Evolutionary conservation across 2,888 invertebrate species (phyloP), one percentile per base, ranked within the genome.

Genomic region (Aleiodes leptofemur): DNA sequence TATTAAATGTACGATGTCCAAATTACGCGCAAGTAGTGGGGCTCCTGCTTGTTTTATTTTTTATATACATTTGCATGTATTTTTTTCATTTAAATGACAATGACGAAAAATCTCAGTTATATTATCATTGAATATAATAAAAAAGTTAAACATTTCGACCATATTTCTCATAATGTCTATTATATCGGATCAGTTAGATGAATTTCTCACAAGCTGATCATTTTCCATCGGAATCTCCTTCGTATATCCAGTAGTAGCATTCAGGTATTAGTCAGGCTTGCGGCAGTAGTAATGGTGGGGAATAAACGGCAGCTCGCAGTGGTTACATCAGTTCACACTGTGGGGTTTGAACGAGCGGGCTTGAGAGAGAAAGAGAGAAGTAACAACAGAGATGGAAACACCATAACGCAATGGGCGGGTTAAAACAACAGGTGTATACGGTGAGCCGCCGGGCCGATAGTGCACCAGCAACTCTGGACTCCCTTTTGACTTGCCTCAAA

Each of bases 381-480:
- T 57, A 31, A 9, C 68, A 29, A 56, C 38, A 43, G 43, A 14
- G 16, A 38, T 34, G 74, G 23, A 59, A 51, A 61, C 34, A 59
- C 71, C 48, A 72, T 76, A 74, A 77, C 75, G 53, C 68, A 31
- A 76, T 77, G 82, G 81, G 81, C 82, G 81, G 82, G 81, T 83
- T 81, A 83, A 84, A 84, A 85, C 85, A 85, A 85, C 85, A 86
- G 83, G 83, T 85, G 83, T 79, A 68, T 68, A 83, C 80, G 82
- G 72, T 78, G 81, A 79, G 81, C 79, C 82, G 78, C 80, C 16
- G 64, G 74, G 72, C 72, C 76, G 81, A 77, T 74, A 74, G 79
- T 81, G 77, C 77, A 23, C 74, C 74, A 76, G 76, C 77, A 76
- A 79, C 79, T 51, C 14, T 70, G 53, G 43, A 72, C 72, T 69